Percentiles rank a stretch among this genome's conserved stretches.
Conservation (phyloP, 1,140 invertebrate species). For the Diorhabda sublineata region DNA sequence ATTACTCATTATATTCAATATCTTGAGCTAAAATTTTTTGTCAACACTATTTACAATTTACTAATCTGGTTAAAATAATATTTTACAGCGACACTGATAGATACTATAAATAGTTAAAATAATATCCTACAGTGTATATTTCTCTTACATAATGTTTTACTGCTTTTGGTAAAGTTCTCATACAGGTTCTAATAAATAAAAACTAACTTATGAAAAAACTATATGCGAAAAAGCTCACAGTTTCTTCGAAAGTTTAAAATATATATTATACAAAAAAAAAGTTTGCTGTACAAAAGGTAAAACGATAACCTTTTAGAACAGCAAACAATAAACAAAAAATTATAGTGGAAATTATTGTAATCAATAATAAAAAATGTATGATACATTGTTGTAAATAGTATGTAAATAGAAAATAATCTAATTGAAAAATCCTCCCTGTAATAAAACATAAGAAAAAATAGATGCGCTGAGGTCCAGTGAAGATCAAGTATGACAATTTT, state of each 20-base stretch:
- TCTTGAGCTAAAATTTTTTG: too few species aligned
- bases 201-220: not conserved
- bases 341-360: too few species aligned
- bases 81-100: not conserved
- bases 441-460: too few species aligned
- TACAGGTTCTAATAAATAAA: not conserved
- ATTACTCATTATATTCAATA: too few species aligned
- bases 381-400: too few species aligned
- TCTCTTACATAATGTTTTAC: not conserved
- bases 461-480: too few species aligned
- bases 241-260: slow-evolving; percentile 15
- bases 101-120: not conserved
- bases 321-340: slow-evolving; percentile 4
- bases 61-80: not conserved
- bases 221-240: slow-evolving; percentile 5
- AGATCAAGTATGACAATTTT: too few species aligned
- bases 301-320: not conserved
- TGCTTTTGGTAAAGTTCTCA: slow-evolving; percentile 19
- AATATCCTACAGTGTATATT: not conserved
- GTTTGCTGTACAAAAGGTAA: slow-evolving; percentile 7
- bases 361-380: too few species aligned
- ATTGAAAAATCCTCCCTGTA: too few species aligned
- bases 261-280: not conserved
- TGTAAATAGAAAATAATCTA: too few species aligned
- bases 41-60: too few species aligned